Base-by-base conservation (phyloP, 2,888 invertebrate species). In the Mantis religiosa region DNA sequence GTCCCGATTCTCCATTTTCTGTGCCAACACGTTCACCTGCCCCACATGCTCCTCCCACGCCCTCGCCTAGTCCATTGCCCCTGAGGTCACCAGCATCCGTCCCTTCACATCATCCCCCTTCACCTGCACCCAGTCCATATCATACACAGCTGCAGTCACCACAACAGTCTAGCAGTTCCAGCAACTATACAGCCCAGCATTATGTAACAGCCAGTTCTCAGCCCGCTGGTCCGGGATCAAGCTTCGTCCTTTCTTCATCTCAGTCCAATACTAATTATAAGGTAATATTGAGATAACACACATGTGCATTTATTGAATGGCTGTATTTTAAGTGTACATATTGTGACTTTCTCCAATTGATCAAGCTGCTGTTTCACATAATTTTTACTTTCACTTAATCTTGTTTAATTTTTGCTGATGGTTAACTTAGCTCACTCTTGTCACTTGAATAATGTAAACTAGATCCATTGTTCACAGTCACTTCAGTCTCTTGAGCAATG, bases 31-130 rank as follows among this genome's bases (percentile, higher is more conserved):
- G 90, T 25, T 90, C 90, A 82, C 89, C 89, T 54, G 89, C 89
- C 25, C 90, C 89, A 25, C 90, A 90, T 86, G 90, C 89, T n/a
- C 90, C 90, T n/a, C 90, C 89, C 34, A 90, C 90, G 4, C 90
- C 90, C 71, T 89, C 90, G 28, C 90, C 90, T n/a, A 90, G 90
- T 87, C 90, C 90, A 15, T 83, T 89, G 20, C 90, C 90, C 27
- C 84, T 89, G 34, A 88, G 90, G 20, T 90, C 90, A n/a, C 90
- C 90, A 9, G 89, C 90, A 54, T 89, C 89, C 28, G 86, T 89
- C 30, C 88, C 89, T n/a, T 86, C 88, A 4, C 87, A 87, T 30
- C 90, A 89, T 83, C 90, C 90, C 28, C 89, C 90, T 28, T 90
- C 90, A n/a, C 90, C 90, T 47, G 88, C 89, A 4, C 89, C 89